Percentiles rank a stretch among this genome's conserved stretches.
These are phyloP conservation scores for Leistus spinibarbis DNA, from an alignment of 2,888 invertebrate genomes.

Conservation along the genomic window DNA sequence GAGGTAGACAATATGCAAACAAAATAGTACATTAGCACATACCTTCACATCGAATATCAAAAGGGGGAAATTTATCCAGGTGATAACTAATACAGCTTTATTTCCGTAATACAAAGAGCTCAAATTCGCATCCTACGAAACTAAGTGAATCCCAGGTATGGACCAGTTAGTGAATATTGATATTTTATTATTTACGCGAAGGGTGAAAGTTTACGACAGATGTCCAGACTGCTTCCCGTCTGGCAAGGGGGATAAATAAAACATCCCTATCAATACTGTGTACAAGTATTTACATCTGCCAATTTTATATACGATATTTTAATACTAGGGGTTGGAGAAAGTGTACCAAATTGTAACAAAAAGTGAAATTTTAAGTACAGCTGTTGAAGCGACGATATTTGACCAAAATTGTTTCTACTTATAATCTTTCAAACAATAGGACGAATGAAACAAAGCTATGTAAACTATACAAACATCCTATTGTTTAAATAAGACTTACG, in stretches of 20 bases:
- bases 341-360: no score
- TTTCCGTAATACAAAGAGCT: neutral
- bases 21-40: conserved; percentile 6
- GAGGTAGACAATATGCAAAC: conserved; percentile 3
- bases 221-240: neutral
- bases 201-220: neutral
- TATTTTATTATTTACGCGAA: neutral
- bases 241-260: neutral
- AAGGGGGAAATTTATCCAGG: conserved; percentile 1
- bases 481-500: neutral
- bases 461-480: neutral
- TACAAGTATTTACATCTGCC: neutral
- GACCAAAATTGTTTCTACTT: neutral
- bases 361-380: neutral
- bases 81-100: neutral
- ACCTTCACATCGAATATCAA: neutral
- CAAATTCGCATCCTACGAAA: neutral
- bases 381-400: neutral
- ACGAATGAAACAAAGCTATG: neutral
- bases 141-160: neutral
- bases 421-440: neutral
- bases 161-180: conserved; percentile 9
- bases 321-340: neutral
- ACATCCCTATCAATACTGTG: neutral
- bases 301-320: neutral